These are phyloP conservation scores for Molossus molossus DNA, from an alignment of 2,797 vertebrate species.

Conservation along the genomic window DNA sequence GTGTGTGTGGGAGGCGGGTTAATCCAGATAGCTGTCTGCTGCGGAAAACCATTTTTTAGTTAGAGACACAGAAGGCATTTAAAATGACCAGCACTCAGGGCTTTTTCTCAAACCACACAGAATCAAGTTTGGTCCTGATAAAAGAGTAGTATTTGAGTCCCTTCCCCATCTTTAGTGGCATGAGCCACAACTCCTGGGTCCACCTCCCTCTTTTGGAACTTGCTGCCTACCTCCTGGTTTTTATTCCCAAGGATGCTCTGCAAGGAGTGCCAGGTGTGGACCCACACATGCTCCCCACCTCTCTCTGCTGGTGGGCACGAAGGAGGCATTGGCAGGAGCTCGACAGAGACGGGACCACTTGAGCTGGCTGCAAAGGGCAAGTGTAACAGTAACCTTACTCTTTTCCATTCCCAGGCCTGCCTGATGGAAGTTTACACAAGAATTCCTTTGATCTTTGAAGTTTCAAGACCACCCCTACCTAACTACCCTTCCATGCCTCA, in stretches of 20 bases:
- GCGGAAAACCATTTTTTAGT: slow-evolving; percentile 47
- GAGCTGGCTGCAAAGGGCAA: neutral
- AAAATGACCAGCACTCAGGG: neutral
- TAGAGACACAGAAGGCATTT: neutral
- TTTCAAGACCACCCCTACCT: neutral
- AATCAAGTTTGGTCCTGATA: slow-evolving; percentile 11
- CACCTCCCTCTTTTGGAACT: neutral
- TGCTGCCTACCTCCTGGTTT: neutral
- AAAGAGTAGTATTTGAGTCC: neutral
- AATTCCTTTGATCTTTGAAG: neutral
- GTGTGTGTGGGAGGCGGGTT: neutral
- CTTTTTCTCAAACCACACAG: neutral
- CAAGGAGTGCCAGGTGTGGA: neutral
- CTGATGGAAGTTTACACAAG: neutral
- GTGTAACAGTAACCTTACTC: neutral
- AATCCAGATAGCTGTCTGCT: neutral
- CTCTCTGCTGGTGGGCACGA: neutral
- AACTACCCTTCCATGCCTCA: neutral
- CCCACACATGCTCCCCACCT: neutral
- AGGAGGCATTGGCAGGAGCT: neutral
- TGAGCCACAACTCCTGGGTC: neutral
- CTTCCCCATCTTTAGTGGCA: neutral
- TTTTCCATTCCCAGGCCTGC: neutral
- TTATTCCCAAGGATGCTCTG: neutral
- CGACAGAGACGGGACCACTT: neutral